Percentiles rank a stretch among this genome's conserved stretches.
phyloP scores from a whole-genome alignment of 23 tunicate genomes.

The Styela plicata region DNA sequence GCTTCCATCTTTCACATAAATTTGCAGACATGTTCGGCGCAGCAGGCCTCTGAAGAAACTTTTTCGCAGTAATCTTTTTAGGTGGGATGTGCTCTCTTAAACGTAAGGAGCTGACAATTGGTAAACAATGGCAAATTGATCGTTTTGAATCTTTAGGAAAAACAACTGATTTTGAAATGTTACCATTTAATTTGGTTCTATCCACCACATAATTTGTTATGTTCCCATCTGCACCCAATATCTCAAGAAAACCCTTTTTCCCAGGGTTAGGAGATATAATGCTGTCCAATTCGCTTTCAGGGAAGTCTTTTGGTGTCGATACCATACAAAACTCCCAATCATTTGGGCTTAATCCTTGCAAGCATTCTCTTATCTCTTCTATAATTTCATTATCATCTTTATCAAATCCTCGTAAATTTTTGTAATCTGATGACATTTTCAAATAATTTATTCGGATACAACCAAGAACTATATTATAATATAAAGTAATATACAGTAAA shows the following conservation, averaged over 20 bases:
- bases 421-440: background rate
- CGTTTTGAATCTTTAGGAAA: background rate
- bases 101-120: background rate
- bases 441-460: too few relatives aligned
- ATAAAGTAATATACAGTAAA: too few relatives aligned
- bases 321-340: background rate
- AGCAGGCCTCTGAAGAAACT: background rate
- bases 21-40: constrained; percentile 17
- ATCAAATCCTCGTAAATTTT: background rate
- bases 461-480: too few relatives aligned
- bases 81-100: background rate
- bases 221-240: background rate
- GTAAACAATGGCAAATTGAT: background rate
- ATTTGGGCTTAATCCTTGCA: background rate
- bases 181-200: background rate
- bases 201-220: background rate
- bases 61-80: background rate
- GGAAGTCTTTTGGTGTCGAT: background rate
- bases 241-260: background rate
- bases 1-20: constrained; percentile 3
- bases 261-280: background rate
- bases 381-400: background rate
- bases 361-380: background rate
- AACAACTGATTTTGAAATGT: background rate
- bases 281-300: background rate